These are phyloP conservation scores for Drosophila multiciliata DNA, from an alignment of 2,888 invertebrate genomes.

Conservation along the genomic window DNA sequence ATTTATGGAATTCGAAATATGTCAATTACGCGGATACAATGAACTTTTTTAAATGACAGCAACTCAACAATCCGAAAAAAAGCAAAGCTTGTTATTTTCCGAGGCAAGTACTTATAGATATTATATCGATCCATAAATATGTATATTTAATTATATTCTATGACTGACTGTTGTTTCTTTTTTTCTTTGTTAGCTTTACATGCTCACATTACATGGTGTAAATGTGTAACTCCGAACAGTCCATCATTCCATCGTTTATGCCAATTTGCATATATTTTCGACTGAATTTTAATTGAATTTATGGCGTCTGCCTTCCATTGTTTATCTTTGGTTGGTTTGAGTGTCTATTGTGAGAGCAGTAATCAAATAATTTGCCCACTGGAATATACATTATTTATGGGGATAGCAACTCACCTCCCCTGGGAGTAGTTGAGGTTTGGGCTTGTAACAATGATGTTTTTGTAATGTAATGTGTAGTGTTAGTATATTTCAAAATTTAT, in stretches of 20 bases:
- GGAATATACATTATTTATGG: conserved; percentile 61
- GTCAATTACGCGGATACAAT: conserved; percentile 39
- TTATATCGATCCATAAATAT: conserved; percentile 19
- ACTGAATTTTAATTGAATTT: conserved; percentile 79
- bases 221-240: conserved; percentile 26
- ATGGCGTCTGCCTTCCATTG: conserved; percentile 50
- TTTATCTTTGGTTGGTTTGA: conserved; percentile 32
- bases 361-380: conserved; percentile 62
- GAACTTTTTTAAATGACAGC: conserved; percentile 16
- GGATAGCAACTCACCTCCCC: neutral
- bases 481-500: neutral
- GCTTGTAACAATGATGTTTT: conserved; percentile 12
- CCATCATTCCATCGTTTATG: conserved; percentile 56
- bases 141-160: conserved; percentile 29
- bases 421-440: conserved; percentile 8
- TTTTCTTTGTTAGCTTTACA: neutral
- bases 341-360: conserved; percentile 10
- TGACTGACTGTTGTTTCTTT: conserved; percentile 30
- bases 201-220: neutral
- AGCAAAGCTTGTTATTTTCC: conserved; percentile 18
- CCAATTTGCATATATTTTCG: conserved; percentile 72
- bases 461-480: conserved; percentile 1
- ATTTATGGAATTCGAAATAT: conserved; percentile 56
- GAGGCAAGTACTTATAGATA: neutral
- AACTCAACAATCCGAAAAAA: conserved; percentile 10